Conservation (phyloP, 2,797 vertebrate species). For the Toxotes lorentzi region DNA sequence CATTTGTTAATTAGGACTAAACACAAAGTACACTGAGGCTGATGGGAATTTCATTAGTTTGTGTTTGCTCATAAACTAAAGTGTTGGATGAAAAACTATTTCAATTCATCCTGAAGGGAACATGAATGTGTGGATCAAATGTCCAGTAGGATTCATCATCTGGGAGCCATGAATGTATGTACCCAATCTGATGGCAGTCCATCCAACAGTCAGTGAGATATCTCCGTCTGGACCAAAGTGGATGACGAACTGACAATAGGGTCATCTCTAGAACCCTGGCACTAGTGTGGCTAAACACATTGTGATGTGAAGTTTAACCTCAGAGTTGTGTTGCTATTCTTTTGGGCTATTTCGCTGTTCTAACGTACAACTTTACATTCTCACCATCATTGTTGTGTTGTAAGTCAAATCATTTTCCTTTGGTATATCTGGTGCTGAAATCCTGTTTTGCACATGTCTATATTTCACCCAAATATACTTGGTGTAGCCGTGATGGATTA, state of each 20-base stretch:
- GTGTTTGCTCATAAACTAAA: too few species aligned
- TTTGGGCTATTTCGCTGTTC: not conserved
- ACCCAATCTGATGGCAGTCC: too few species aligned
- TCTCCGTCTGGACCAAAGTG: too few species aligned
- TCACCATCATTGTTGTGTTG: not conserved
- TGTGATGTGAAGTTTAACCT: not conserved
- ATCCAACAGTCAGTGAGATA: too few species aligned
- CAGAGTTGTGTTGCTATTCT: not conserved
- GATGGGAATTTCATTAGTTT: too few species aligned
- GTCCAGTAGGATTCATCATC: not conserved
- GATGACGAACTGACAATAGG: too few species aligned
- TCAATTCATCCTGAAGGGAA: too few species aligned
- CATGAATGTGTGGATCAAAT: not conserved
- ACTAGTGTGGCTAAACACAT: not conserved
- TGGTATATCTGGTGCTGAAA: not conserved
- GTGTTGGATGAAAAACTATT: too few species aligned
- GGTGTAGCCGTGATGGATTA: not conserved
- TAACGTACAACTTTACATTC: not conserved
- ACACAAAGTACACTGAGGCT: too few species aligned
- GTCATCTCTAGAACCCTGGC: too few species aligned
- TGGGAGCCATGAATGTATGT: too few species aligned
- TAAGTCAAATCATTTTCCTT: not conserved
- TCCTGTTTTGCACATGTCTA: not conserved
- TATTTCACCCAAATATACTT: not conserved
- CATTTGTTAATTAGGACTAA: not conserved